Evolutionary conservation across 2,113 vertebrate genomes (phyloP), one percentile per base, ranked within the genome.

Genomic region (Bombycilla garrulus): DNA sequence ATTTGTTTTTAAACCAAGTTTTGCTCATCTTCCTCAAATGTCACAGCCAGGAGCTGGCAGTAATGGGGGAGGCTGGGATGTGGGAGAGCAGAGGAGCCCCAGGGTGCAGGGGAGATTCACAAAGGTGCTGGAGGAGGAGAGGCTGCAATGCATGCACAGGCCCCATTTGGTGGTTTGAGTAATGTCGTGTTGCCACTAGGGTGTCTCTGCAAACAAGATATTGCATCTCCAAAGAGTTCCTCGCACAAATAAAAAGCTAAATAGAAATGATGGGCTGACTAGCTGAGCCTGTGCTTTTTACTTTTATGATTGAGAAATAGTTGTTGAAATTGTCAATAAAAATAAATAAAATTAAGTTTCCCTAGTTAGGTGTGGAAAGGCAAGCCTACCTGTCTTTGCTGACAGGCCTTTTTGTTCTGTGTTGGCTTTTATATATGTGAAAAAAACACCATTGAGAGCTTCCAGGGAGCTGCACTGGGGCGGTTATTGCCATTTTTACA

Each of bases 321-420:
- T 96, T 70, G 57, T 85, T 73, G 94, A 88, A 97, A 97, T 83
- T 95, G 96, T 92, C 95, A 95, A 96, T 97, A 97, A 96, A 97
- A 97, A 97, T 97, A 97, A 98, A 97, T 96, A 97, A 97, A 96
- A 97, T 96, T 83, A 93, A 95, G 94, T 86, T 83, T 65, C 58
- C 81, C 72, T 83, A 67, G 88, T 92, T 93, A 91, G 93, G 92
- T 81, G 88, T 56, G 92, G 87, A 80, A 80, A 90, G 84, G 53
- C 70, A 3, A 90, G 70, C 77, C 66, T 90, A 57, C 85, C 89
- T 89, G 94, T 89, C 91, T 90, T 94, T 77, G 90, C 92, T 74
- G 64, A 95, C 91, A 96, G 91, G 79, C 86, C 51, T 91, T 96
- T 97, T 96, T 96, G 95, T 97, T 96, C 95, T 69, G 88, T 77